Evolutionary conservation across 1,140 invertebrate genomes (phyloP).

Genomic region (Sweltsa coloradensis): DNA sequence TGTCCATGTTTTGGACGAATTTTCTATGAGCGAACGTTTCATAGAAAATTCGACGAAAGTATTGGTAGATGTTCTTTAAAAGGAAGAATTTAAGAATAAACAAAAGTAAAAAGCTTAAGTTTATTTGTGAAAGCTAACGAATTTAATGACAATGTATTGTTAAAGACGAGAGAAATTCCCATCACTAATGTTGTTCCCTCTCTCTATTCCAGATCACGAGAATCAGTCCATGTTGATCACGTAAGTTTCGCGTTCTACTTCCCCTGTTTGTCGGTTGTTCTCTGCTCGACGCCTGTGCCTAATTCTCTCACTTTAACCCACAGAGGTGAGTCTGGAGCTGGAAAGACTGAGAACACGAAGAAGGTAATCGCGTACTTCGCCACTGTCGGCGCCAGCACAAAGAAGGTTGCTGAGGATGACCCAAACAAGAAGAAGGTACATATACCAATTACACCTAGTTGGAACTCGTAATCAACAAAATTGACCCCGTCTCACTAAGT

Average conservation of each 20-base stretch:
- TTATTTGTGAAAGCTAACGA: no score
- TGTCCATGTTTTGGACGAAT: no score
- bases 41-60: no score
- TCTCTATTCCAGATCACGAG: conserved; percentile 60
- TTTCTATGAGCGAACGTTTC: no score
- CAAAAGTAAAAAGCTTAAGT: no score
- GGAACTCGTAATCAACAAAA: no score
- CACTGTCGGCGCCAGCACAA: conserved; percentile 78
- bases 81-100: no score
- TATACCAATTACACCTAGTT: no score
- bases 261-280: background rate
- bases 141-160: no score
- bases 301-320: conserved; percentile 17
- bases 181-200: conserved; percentile 13
- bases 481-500: background rate
- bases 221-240: conserved; percentile 99
- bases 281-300: background rate
- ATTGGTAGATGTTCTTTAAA: no score
- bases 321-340: conserved; percentile 97
- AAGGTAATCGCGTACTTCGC: conserved; percentile 99
- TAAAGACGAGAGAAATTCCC: no score
- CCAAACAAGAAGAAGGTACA: conserved; percentile 45
- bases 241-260: conserved; percentile 51
- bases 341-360: conserved; percentile 99
- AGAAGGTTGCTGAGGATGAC: conserved; percentile 50